These are phyloP conservation scores for Auanema sp. DNA, from an alignment of 2,888 invertebrate genomes.

Conservation along the genomic window DNA sequence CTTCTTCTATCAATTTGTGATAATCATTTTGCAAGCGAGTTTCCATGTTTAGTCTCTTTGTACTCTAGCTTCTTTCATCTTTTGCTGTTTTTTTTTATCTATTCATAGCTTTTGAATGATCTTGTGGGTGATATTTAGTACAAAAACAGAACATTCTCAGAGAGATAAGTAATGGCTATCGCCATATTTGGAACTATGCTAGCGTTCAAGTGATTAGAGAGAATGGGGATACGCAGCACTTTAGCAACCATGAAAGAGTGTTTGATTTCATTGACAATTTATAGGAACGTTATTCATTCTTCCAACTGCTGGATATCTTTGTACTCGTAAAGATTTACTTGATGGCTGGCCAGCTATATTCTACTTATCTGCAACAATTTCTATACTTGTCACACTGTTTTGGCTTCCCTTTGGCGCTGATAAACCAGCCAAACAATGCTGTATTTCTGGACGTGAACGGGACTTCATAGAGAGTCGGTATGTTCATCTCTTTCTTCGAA, in stretches of 20 bases:
- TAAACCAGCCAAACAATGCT: slow-evolving; percentile 60
- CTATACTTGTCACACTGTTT: slow-evolving; percentile 50
- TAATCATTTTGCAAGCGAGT: no score
- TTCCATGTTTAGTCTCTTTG: no score
- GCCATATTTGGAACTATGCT: no score
- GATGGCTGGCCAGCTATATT: slow-evolving; percentile 62
- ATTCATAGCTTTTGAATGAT: no score
- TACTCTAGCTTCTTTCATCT: neutral
- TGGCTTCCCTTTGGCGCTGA: slow-evolving; percentile 63
- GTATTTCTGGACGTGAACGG: slow-evolving; percentile 55
- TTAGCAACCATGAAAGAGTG: no score
- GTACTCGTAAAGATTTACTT: slow-evolving; percentile 57
- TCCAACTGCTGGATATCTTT: slow-evolving; percentile 60
- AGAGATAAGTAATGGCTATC: no score
- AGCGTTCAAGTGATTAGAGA: no score
- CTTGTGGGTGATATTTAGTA: no score
- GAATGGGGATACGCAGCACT: no score
- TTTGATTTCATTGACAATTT: slow-evolving; percentile 4
- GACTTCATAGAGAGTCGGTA: slow-evolving; percentile 59
- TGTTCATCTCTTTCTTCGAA: neutral
- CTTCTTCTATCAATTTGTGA: no score
- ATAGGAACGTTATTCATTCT: slow-evolving; percentile 59
- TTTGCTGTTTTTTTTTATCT: neutral
- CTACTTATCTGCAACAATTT: slow-evolving; percentile 53
- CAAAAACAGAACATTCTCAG: no score